Conservation (phyloP, 2,888 invertebrate genomes). For the Cecidostiba fungosa region DNA sequence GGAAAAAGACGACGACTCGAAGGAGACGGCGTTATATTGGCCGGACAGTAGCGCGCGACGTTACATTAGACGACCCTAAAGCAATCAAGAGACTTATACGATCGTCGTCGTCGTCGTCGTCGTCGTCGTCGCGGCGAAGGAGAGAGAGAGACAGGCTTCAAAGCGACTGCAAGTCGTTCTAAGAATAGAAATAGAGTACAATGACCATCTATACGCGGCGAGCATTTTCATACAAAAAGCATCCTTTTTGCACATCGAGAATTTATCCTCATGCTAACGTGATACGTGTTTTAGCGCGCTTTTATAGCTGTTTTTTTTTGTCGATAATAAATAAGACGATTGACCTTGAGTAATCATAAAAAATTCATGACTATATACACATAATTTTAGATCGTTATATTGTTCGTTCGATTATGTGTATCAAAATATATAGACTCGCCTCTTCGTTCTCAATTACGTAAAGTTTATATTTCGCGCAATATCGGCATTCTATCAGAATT, state of each 20-base stretch:
- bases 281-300: neutral
- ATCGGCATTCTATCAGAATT: slow-evolving; percentile 59
- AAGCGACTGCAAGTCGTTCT: slow-evolving; percentile 63
- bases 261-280: neutral
- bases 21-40: slow-evolving; percentile 44
- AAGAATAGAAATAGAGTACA: slow-evolving; percentile 68
- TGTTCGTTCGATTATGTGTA: neutral
- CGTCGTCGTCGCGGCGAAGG: slow-evolving; percentile 11
- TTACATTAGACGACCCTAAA: slow-evolving; percentile 64
- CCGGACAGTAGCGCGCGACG: slow-evolving; percentile 44
- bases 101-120: slow-evolving; percentile 49
- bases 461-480: slow-evolving; percentile 51
- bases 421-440: neutral
- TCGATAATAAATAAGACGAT: no score
- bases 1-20: slow-evolving; percentile 30
- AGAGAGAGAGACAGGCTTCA: slow-evolving; percentile 37
- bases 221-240: slow-evolving; percentile 58
- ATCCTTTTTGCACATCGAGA: slow-evolving; percentile 24
- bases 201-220: slow-evolving; percentile 64
- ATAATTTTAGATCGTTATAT: no score
- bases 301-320: neutral
- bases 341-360: no score
- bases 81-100: slow-evolving; percentile 65
- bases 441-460: slow-evolving; percentile 26
- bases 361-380: no score